Conservation (phyloP, 2,113 vertebrate genomes). For the Blennius ocellaris region DNA sequence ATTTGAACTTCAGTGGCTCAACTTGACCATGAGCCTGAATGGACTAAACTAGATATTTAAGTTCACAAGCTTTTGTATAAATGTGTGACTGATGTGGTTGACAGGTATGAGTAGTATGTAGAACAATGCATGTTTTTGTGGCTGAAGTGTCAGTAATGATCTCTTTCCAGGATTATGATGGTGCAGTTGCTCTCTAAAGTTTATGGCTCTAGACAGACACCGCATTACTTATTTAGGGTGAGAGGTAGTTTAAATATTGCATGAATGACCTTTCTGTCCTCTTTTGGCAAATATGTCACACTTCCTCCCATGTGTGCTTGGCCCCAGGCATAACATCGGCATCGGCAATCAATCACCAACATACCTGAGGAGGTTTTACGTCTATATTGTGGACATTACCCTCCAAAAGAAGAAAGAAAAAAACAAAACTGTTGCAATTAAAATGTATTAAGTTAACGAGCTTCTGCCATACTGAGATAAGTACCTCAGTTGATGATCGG, state of each 20-base stretch:
- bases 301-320: neutral
- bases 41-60: too few species aligned
- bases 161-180: neutral
- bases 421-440: too few species aligned
- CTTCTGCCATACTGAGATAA: neutral
- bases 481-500: neutral
- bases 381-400: neutral
- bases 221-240: conserved; percentile 4
- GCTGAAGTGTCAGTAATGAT: neutral
- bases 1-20: too few species aligned
- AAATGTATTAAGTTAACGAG: too few species aligned
- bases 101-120: too few species aligned
- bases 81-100: too few species aligned
- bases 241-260: conserved; percentile 32
- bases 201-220: conserved; percentile 26
- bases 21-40: too few species aligned
- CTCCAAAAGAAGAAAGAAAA: too few species aligned
- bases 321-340: neutral
- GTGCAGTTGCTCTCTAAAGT: neutral
- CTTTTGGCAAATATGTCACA: neutral
- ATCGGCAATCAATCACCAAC: neutral
- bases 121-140: neutral
- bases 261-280: conserved; percentile 29
- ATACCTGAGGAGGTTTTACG: neutral
- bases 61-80: too few species aligned